These are phyloP conservation scores for Pristionchus mayeri DNA, from an alignment of 2,888 invertebrate genomes.

Conservation along the genomic window DNA sequence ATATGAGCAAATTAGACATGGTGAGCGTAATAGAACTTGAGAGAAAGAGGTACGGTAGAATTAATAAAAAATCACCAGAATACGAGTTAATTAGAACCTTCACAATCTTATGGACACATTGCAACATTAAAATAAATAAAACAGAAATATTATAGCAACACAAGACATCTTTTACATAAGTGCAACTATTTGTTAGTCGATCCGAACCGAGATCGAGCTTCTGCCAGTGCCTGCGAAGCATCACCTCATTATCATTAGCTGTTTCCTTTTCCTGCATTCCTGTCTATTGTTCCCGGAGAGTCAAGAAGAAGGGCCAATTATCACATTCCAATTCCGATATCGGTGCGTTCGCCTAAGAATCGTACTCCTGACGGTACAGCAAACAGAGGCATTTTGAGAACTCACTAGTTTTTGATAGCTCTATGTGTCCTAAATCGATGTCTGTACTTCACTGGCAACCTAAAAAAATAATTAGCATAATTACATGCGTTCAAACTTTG, in stretches of 20 bases:
- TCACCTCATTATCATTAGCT: background rate
- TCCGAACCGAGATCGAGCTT: background rate
- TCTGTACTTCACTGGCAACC: too few species aligned
- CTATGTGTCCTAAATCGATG: too few species aligned
- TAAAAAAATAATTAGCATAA: too few species aligned
- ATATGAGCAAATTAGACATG: background rate
- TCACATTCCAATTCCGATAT: too few species aligned
- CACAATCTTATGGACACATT: background rate
- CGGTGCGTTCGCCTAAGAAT: too few species aligned
- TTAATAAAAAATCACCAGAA: background rate
- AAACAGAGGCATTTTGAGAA: too few species aligned
- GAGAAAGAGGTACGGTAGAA: background rate
- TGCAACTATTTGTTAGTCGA: background rate
- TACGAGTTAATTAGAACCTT: background rate
- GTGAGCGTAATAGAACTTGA: background rate
- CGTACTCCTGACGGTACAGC: too few species aligned
- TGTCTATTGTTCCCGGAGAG: too few species aligned
- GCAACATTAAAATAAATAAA: constrained; percentile 6
- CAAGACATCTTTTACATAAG: background rate
- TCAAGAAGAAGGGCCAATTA: too few species aligned
- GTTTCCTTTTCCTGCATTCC: too few species aligned
- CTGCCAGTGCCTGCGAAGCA: background rate
- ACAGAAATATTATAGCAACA: background rate
- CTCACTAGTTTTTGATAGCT: too few species aligned
- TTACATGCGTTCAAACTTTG: too few species aligned